These are phyloP conservation scores for Neopipo cinnamomea DNA, from an alignment of 2,113 vertebrate genomes.

Conservation along the genomic window DNA sequence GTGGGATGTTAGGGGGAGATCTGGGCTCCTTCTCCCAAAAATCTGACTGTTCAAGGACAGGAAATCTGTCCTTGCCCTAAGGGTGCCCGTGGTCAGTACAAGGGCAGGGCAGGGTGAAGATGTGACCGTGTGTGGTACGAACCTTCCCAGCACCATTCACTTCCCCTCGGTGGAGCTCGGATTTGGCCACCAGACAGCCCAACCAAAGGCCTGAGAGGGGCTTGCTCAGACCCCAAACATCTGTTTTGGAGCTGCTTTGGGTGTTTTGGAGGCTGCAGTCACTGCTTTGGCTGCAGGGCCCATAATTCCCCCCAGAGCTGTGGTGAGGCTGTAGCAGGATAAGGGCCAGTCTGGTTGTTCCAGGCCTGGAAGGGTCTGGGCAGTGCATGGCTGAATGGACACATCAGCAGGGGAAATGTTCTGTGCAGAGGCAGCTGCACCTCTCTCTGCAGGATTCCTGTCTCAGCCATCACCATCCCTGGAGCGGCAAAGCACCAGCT, in stretches of 20 bases:
- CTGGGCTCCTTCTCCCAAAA: not conserved
- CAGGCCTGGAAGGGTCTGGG: not conserved
- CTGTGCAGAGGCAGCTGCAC: not conserved
- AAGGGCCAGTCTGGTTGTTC: not conserved
- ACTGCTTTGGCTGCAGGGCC: not conserved
- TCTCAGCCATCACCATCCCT: not conserved
- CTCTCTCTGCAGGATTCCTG: not conserved
- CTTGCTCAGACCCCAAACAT: not conserved
- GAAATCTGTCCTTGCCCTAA: not conserved
- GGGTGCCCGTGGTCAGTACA: rapidly evolving
- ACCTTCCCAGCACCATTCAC: not conserved
- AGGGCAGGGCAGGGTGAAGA: rapidly evolving
- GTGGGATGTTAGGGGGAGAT: not conserved
- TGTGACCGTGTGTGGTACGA: not conserved
- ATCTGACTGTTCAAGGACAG: not conserved
- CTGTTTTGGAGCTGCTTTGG: not conserved
- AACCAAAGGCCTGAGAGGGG: not conserved
- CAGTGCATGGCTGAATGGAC: not conserved
- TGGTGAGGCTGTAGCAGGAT: not conserved
- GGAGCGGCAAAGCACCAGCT: not conserved
- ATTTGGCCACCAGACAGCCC: not conserved
- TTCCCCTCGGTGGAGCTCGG: rapidly evolving
- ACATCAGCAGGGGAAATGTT: not conserved
- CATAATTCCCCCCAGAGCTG: not conserved
- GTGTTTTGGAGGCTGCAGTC: not conserved